Evolutionary conservation across 2,888 invertebrate species (phyloP), one percentile per base, ranked within the genome.

Genomic region (Lasioglossum oenotherae): DNA sequence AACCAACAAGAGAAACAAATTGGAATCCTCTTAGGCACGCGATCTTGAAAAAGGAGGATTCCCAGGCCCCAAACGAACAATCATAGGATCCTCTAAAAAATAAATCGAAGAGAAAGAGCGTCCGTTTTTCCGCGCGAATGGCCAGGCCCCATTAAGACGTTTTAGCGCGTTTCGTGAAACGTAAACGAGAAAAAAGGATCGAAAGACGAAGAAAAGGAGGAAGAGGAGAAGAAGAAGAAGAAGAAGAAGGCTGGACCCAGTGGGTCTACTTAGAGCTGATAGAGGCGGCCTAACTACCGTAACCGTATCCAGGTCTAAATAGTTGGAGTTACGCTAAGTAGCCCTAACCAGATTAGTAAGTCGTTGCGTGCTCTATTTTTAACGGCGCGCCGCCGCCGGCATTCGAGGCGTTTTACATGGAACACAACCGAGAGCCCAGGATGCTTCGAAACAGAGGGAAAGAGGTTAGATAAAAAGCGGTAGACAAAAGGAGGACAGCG

Each of bases 301-400:
- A 92, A 91, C 91, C 89, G 90, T 89, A 93, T 94, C 92, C 93
- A 94, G 94, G 94, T 95, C 94, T 95, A 94, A 95, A 95, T 94
- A 94, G 95, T 94, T 92, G 93, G 94, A 92, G 94, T 93, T 93
- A 92, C 94, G 95, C 95, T 95, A 95, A 95, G 94, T 95, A 94
- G 93, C 93, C 93, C 95, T 95, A 95, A 95, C 94, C 93, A 95
- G 95, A 95, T 95, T 95, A 95, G 95, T 95, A 91, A 94, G 94
- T 93, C 92, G 94, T 94, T 95, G 94, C 94, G 93, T 94, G 95
- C 94, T 95, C 95, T 95, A 95, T 95, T 95, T 95, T 95, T 95
- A 94, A 95, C 94, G 92, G 90, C 89, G 84, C 87, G 81, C 84
- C 83, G 82, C 64, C 84, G 81, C 81, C 80, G 78, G 78, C 82